Evolutionary conservation across 2,888 invertebrate species (phyloP), one percentile per base, ranked within the genome.

Genomic region (Nowickia ferox): DNA sequence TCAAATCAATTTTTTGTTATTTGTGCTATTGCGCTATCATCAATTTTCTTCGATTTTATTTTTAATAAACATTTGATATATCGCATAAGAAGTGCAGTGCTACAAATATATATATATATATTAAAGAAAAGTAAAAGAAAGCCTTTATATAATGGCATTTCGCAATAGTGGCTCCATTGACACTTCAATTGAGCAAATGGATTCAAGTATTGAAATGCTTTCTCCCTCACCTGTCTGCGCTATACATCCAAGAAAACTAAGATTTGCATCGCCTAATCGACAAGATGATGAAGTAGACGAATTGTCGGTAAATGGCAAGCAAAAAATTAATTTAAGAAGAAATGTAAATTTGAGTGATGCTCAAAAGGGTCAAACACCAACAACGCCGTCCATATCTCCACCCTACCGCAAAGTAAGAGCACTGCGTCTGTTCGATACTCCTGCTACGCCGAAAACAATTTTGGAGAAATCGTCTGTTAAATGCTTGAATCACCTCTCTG

Each of bases 391-490:
- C 0, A 90, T 92, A 83, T 93, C 93, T 42, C 95, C 95, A 13
- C 95, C 95, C 0, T 95, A 95, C 88, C 94, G 94, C 87, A 93
- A 94, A 89, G 95, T 95, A 38, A 93, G 94, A 87, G 95, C 95
- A 8, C 91, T 95, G 61, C 95, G 97, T 88, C 93, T 98, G 1
- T 97, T 97, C 90, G 97, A 97, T 93, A 96, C 96, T 71, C 97
- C 97, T 0, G 95, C 96, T 87, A 97, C 97, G 6, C 97, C 97
- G 5, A 97, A 97, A 93, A 97, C 97, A 0, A 94, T 97, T 44
- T 87, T 93, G 15, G 91, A 93, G 71, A 93, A 93, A 84, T 93
- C 95, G 61, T 95, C 96, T 19, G 94, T 94, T 0, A 92, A 95
- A 74, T 93, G 93, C 55, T 93, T 94, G 78, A 93, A 88, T 82